Evolutionary conservation across 2,113 vertebrate species (phyloP).

Genomic region (zebrafish (Danio rerio)): GRCz12tu NC_133181.1:29213001-29213500

Average conservation of each 20-base stretch:
- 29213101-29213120: slow-evolving; percentile 55
- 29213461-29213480: too few species aligned
- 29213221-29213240: slow-evolving; percentile 55
- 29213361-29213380: neutral
- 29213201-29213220: slow-evolving; percentile 43
- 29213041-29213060: slow-evolving; percentile 55
- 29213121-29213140: slow-evolving; percentile 40
- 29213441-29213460: too few species aligned
- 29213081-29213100: slow-evolving; percentile 55
- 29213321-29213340: slow-evolving; percentile 36
- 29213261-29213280: neutral
- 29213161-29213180: slow-evolving; percentile 34
- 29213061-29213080: slow-evolving; percentile 52
- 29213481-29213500: too few species aligned
- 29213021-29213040: slow-evolving; percentile 59
- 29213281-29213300: slow-evolving; percentile 33
- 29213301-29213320: slow-evolving; percentile 34
- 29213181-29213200: slow-evolving; percentile 27
- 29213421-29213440: neutral
- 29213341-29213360: neutral
- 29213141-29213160: slow-evolving; percentile 49
- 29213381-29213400: neutral
- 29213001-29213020: slow-evolving; percentile 55
- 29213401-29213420: neutral
- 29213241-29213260: slow-evolving; percentile 42